Evolutionary conservation across 1,140 invertebrate genomes (phyloP), one percentile per base, ranked within the genome.

Genomic region (Drosophila virilis): DNA sequence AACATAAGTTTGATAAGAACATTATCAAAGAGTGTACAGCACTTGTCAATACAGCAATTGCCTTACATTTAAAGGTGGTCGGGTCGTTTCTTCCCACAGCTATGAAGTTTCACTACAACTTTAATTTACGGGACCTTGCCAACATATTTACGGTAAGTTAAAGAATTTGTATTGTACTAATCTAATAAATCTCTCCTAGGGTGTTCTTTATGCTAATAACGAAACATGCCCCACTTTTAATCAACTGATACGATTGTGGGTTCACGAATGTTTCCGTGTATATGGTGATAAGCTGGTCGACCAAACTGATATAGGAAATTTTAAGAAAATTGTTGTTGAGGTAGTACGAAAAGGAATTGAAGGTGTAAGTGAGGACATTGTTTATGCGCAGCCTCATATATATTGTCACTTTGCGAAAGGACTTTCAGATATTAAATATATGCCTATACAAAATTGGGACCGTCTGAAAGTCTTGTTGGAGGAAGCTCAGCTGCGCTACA

Each of bases 31-130:
- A 95, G 35, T 89, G 93, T 1, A 93, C 94, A 17, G 90, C 92
- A 6, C 73, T 99, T 10, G 95, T 98, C 0, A 92, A 94, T 13
- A 94, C 95, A 2, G 97, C 97, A 0, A 92, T 98, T 4, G 92
- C 93, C 5, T 93, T 98, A 1, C 98, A 99, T 89, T 93, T 93
- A n/a, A 97, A 96, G 92, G 94, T 98, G 0, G 91, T 95, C 0
- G 80, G 94, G 1, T 95, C 94, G 0, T 98, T 98, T 93, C 93
- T 98, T 50, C 98, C 98, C 5, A 99, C 98, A 0, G 98, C 97
- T 8, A 94, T 97, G 38, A 99, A 98, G 92, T 99, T 99, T 92
- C 98, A 99, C 92, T 99, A 99, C 84, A 94, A 97, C 51, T 99
- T 98, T 92, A 99, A 98, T 92, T 93, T 99, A 37, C 93, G 98